Percentiles rank a stretch among this genome's conserved stretches.
These are phyloP conservation scores for Epizoanthus illoricatus DNA, from an alignment of 92 coral and sea anemone genomes.

Conservation along the genomic window DNA sequence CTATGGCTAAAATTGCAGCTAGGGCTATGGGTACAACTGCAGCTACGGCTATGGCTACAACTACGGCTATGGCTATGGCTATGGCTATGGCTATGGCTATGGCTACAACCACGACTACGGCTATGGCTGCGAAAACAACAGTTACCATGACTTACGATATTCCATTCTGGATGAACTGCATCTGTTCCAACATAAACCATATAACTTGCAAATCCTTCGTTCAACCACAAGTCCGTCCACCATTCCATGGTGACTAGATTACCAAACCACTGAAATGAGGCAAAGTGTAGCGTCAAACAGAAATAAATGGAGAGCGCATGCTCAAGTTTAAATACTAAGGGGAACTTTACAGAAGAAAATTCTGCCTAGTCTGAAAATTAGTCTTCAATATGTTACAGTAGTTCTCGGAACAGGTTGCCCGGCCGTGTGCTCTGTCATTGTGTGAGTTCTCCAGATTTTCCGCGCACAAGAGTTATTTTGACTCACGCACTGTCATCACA, in stretches of 20 bases:
- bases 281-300: not conserved
- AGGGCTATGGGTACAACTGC: not conserved
- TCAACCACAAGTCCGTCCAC: conserved; percentile 97
- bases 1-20: not conserved
- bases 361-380: too few relatives aligned
- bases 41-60: not conserved
- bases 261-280: conserved; percentile 81
- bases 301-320: not conserved
- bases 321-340: too few relatives aligned
- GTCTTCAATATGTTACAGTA: too few relatives aligned
- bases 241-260: conserved; percentile 93
- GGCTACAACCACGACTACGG: too few relatives aligned
- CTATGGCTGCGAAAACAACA: not conserved
- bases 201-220: conserved; percentile 89
- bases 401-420: too few relatives aligned
- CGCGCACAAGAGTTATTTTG: too few relatives aligned
- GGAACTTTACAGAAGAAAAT: too few relatives aligned
- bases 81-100: not conserved
- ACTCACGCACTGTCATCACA: too few relatives aligned
- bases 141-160: conserved; percentile 49
- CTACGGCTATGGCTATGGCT: not conserved
- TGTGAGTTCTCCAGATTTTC: too few relatives aligned
- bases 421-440: too few relatives aligned
- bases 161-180: conserved; percentile 74
- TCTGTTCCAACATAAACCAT: conserved; percentile 54